Conservation (phyloP, 2,113 vertebrate species). For the Telmatochromis bifrenatus region DNA sequence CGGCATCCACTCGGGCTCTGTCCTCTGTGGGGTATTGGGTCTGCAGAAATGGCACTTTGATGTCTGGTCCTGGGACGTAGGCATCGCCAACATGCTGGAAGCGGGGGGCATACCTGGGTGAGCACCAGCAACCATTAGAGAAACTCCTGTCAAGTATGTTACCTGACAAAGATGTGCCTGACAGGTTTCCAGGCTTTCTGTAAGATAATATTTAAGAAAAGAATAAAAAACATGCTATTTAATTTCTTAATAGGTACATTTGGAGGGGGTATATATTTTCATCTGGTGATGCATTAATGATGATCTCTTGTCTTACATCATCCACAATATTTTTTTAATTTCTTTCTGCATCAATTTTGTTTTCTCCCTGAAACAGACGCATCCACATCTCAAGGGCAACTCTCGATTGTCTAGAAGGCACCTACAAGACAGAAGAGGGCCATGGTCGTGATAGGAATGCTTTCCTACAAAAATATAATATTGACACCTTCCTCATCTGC, state of each 20-base stretch:
- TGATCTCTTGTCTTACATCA: neutral
- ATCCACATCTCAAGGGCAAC: slow-evolving; percentile 75
- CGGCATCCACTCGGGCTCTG: slow-evolving; percentile 73
- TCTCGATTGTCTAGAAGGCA: slow-evolving; percentile 63
- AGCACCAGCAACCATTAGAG: neutral
- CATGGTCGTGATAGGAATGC: slow-evolving; percentile 65
- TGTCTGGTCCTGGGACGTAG: slow-evolving; percentile 74
- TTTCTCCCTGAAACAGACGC: slow-evolving; percentile 35
- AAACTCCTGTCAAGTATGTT: neutral
- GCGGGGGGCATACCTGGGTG: slow-evolving; percentile 72
- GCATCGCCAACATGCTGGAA: slow-evolving; percentile 73
- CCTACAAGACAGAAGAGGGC: slow-evolving; percentile 68
- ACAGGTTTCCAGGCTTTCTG: neutral
- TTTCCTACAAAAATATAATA: slow-evolving; percentile 67
- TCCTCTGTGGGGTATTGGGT: slow-evolving; percentile 73
- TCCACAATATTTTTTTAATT: neutral
- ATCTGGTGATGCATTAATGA: neutral
- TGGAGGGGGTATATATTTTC: neutral
- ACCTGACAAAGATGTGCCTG: neutral
- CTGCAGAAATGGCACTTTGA: slow-evolving; percentile 79
- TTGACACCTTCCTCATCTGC: slow-evolving; percentile 75
- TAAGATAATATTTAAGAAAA: neutral
- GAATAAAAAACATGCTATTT: neutral
- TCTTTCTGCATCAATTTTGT: neutral
- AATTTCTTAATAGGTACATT: neutral